Base-by-base conservation (phyloP, 2,888 invertebrate genomes). In the Apantesis nais region DNA sequence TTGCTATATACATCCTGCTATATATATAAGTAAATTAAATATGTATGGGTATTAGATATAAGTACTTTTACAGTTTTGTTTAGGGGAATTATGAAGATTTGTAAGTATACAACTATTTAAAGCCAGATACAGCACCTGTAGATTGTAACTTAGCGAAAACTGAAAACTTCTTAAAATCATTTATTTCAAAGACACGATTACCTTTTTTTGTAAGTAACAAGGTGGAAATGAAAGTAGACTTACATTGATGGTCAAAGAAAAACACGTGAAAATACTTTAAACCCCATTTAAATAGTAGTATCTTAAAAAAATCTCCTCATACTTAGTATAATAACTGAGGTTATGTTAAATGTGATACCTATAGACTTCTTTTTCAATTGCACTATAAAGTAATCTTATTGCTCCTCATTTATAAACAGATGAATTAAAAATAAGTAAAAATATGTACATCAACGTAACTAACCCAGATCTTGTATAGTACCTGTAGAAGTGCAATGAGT, bases 391-490 rank as follows among this genome's bases (percentile, higher is more conserved):
- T 55, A 55, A 3, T 14, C 7, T n/a, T 52, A n/a, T 16, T 29
- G 29, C 7, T 1, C 0, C 22, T 37, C 2, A 14, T 37, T 29
- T 22, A 25, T 44, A 11, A 1, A 22, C 1, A 48, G 12, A 34
- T 14, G n/a, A n/a, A n/a, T n/a, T n/a, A n/a, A n/a, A n/a, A n/a
- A 34, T 25, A 16, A 14, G n/a, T 3, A 25, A 25, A 16, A 52
- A n/a, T 65, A 55, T n/a, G 37, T 66, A 22, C 12, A 31, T 63
- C 22, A 44, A 44, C 31, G 3, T 68, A 77, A 74, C 67, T 80
- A 83, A 83, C 83, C 83, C 77, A 85, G 80, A 85, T 85, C 70
- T 77, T 70, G 73, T 74, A 72, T 74, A 75, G 74, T 58, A 29
- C 25, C 58, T 77, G 68, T 60, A 69, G 80, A 78, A 78, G 73